Percentiles rank a stretch among this genome's conserved stretches.
Evolutionary conservation across 2,888 invertebrate genomes (phyloP).

Genomic region (Vanessa cardui): DNA sequence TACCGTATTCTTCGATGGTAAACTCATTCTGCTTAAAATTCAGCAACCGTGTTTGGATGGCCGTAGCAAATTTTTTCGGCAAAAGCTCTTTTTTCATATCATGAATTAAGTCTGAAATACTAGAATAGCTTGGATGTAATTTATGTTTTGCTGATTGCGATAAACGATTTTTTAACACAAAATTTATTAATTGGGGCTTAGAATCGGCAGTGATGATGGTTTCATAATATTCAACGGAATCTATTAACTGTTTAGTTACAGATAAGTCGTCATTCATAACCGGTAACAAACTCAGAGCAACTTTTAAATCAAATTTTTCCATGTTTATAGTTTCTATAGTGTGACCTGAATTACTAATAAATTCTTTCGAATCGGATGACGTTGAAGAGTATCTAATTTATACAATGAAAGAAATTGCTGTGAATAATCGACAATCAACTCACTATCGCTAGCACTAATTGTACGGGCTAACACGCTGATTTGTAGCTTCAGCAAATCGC

Average conservation of each 20-base stretch:
- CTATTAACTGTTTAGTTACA: conserved; percentile 12
- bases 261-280: conserved; percentile 5
- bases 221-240: conserved; percentile 11
- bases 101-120: conserved; percentile 15
- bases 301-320: no score
- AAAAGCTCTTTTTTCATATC: background rate
- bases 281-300: no score
- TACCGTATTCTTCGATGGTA: no score
- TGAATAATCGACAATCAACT: no score
- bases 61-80: no score
- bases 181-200: conserved; percentile 16
- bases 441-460: no score
- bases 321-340: conserved; percentile 1
- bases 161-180: conserved; percentile 18
- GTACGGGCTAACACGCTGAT: no score
- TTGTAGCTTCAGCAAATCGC: no score
- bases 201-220: conserved; percentile 8
- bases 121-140: conserved; percentile 15
- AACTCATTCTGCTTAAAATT: no score
- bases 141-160: conserved; percentile 16
- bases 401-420: no score
- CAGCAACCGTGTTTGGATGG: no score
- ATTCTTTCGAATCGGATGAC: conserved; percentile 1
- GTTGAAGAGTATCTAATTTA: no score
- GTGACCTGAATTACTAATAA: background rate